phyloP scores from a whole-genome alignment of 2,888 invertebrate genomes.

The Nomada lathburiana region DNA sequence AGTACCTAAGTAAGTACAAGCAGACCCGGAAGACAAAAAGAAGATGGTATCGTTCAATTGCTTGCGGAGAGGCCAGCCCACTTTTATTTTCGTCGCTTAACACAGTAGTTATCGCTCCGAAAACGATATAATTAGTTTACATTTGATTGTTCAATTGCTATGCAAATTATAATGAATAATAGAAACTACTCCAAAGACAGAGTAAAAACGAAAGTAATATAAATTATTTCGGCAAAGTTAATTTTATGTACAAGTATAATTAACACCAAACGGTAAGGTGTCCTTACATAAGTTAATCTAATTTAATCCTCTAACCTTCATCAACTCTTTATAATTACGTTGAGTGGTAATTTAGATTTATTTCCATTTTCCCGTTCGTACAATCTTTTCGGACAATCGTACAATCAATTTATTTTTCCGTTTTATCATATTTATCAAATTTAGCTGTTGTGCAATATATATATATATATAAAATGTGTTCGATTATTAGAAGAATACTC shows the following conservation, averaged over 20 bases:
- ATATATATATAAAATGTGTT: too few relatives aligned
- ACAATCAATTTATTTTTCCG: not conserved
- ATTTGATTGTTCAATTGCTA: conserved; percentile 14
- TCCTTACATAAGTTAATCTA: conserved; percentile 53
- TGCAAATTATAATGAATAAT: conserved; percentile 20
- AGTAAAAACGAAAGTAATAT: conserved; percentile 5
- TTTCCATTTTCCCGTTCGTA: not conserved
- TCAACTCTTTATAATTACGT: conserved; percentile 29
- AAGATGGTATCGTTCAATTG: conserved; percentile 23
- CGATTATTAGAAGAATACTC: too few relatives aligned
- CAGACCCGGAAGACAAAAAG: conserved; percentile 29
- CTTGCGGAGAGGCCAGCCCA: conserved; percentile 28
- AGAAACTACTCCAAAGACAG: not conserved
- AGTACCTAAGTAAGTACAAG: not conserved
- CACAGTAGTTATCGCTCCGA: conserved; percentile 19
- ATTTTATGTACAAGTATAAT: conserved; percentile 41
- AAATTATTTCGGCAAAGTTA: conserved; percentile 19
- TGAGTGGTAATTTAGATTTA: not conserved
- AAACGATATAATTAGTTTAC: not conserved
- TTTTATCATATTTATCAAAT: not conserved
- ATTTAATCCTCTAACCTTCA: conserved; percentile 45
- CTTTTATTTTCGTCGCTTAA: conserved; percentile 49
- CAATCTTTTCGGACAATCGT: too few relatives aligned
- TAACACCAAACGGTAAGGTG: conserved; percentile 24
- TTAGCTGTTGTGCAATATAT: too few relatives aligned